Evolutionary conservation across 64 coral and sea anemone species (phyloP).

Genomic region (Stichodactyla mertensii): DNA sequence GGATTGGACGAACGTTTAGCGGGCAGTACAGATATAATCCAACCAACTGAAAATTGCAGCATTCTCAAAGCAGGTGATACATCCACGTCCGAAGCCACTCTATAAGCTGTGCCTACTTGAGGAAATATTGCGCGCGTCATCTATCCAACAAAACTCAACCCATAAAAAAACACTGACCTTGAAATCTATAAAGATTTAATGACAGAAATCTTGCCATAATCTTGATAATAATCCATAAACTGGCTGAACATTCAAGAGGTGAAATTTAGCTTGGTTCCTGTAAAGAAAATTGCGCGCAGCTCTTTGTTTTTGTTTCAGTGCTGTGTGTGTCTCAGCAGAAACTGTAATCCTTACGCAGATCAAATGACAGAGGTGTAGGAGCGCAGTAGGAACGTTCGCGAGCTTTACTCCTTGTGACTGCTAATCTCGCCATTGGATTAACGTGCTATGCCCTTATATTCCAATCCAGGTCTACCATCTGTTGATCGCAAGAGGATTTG

Average conservation of each 20-base stretch:
- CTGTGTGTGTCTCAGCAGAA: conserved; percentile 21
- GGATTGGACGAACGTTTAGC: neutral
- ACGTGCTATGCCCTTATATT: neutral
- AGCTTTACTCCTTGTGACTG: neutral
- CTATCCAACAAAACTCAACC: neutral
- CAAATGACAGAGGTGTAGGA: neutral
- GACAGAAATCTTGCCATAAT: conserved; percentile 9
- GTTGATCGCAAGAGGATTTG: neutral
- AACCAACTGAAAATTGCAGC: neutral
- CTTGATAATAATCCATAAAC: conserved; percentile 1
- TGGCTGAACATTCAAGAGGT: neutral
- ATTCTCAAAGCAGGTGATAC: neutral
- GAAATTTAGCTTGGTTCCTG: neutral
- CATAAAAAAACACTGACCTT: neutral
- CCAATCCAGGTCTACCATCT: neutral
- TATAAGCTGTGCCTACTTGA: neutral
- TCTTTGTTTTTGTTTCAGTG: neutral
- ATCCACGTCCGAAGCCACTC: neutral
- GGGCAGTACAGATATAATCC: neutral
- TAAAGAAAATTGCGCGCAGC: neutral
- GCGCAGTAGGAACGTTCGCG: neutral
- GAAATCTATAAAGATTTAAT: neutral
- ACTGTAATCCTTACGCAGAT: neutral
- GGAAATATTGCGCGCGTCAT: neutral
- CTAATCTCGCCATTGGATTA: neutral